phyloP scores from a whole-genome alignment of 1,140 invertebrate genomes.

The Drosophila fuyamai region DNA sequence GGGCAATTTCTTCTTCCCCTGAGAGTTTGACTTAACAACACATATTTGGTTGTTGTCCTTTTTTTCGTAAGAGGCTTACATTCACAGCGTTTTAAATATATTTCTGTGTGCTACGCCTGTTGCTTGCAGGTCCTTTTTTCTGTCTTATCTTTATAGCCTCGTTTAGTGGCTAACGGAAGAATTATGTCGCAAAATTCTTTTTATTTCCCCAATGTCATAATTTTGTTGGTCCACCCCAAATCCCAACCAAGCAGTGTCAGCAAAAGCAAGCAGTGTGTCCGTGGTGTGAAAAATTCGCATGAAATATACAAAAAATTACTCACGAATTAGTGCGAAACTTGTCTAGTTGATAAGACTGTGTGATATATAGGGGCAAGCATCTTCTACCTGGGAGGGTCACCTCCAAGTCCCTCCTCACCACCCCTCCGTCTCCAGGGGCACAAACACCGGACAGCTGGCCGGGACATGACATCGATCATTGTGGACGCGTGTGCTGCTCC shows the following conservation, averaged over 20 bases:
- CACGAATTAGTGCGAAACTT: slow-evolving; percentile 68
- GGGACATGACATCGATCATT: slow-evolving; percentile 76
- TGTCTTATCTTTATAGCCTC: slow-evolving; percentile 80
- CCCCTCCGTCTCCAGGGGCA: background rate
- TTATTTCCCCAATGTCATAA: slow-evolving; percentile 10
- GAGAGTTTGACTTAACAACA: slow-evolving; percentile 13
- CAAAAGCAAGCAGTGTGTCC: background rate
- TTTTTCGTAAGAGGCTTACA: slow-evolving; percentile 4
- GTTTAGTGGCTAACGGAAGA: slow-evolving; percentile 75
- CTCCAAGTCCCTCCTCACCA: background rate
- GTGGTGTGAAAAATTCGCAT: slow-evolving; percentile 33
- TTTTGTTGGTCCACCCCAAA: slow-evolving; percentile 18
- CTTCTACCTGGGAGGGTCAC: slow-evolving; percentile 38
- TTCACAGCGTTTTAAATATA: background rate
- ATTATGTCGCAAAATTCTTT: slow-evolving; percentile 53
- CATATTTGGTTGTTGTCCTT: slow-evolving; percentile 14
- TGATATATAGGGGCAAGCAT: slow-evolving; percentile 57
- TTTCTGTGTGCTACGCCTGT: slow-evolving; percentile 43
- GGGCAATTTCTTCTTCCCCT: slow-evolving; percentile 36
- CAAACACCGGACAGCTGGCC: slow-evolving; percentile 18
- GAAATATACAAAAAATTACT: slow-evolving; percentile 46
- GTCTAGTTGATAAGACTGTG: slow-evolving; percentile 67
- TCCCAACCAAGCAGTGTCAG: background rate
- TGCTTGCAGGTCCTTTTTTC: slow-evolving; percentile 34
- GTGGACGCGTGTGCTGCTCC: slow-evolving; percentile 63